Evolutionary conservation across 1,140 invertebrate species (phyloP), one percentile per base, ranked within the genome.

Genomic region (Scylla paramamosain): DNA sequence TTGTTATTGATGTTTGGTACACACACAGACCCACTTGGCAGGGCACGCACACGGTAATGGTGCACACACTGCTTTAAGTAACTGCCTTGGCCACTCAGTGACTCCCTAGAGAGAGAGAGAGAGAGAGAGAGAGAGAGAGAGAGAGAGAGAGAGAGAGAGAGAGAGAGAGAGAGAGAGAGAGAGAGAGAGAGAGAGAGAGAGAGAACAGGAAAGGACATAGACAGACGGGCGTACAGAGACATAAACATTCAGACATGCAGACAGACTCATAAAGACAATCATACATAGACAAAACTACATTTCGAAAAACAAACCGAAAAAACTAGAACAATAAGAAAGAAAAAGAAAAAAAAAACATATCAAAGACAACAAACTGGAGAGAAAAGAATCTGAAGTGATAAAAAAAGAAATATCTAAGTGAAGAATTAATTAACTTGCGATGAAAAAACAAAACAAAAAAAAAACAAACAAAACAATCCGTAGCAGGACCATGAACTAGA

Each of bases 211-310:
- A 46, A 3, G 48, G 32, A 91, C 1, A 91, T 6, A 52, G 48
- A 91, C 90, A 91, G 20, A 91, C 90, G 14, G 20, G 31, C 39
- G 31, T 3, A 89, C 25, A 84, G 83, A 25, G 8, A 46, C n/a
- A 89, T 16, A 89, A 16, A 89, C 87, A 45, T 10, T 3, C 31
- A 32, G 31, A 45, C 45, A n/a, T 16, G 31, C 87, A 89, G 45
- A 91, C 90, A 91, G 45, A 59, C n/a, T 59, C 10, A 90, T 39
- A 90, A 25, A 90, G 32, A 46, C 39, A 25, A 32, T 45, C 12
- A 90, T 6, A 6, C 31, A 91, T 45, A 91, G 45, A 91, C 90
- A 91, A n/a, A n/a, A 16, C 28, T 46, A 90, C 52, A 59, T 59
- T 4, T 12, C 2, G 16, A 77, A 77, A n/a, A n/a, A 77, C 20